Base-by-base conservation (phyloP, 2,888 invertebrate genomes). In the Hypena proboscidalis region DNA sequence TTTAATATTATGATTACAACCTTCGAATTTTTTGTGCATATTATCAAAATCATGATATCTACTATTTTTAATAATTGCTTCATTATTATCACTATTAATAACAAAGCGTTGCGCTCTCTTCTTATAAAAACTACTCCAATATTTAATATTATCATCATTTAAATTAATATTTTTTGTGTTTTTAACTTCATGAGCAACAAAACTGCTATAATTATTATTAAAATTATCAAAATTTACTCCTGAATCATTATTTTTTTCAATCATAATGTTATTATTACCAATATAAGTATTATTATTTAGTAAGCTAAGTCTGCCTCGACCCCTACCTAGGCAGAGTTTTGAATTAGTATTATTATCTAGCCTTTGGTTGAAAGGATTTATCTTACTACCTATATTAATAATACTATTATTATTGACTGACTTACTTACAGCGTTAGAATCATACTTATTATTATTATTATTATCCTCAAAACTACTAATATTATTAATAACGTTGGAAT, bases 51-150 rank as follows among this genome's bases (percentile, higher is more conserved):
- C n/a, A 15, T 27, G n/a, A 5, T 15, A 27, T n/a, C 14, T 13
- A 1, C 7, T 13, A 21, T 3, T 11, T 21, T 13, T 4, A 10
- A 23, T 2, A 4, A 13, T 7, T 22, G 4, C n/a, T 21, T n/a
- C 14, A 14, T 7, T 10, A 23, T 21, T 3, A 3, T 10, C 13
- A 10, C 8, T 13, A 8, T 1, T 5, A 1, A 4, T 9, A 10
- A 4, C 8, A 19, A 8, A 19, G 10, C 30, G 30, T 14, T 26
- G 35, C 1, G 23, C 22, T 2, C 36, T 17, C 11, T 13, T 45
- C 17, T 45, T 43, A 9, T 53, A 52, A 10, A 45, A 55, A 5
- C 52, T 37, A n/a, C 10, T 37, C 52, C 55, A 55, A 34, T 23
- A 45, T 8, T 4, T 25, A 1, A 21, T 32, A 20, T 35, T 41